Evolutionary conservation across 2,797 vertebrate genomes (phyloP).

Genomic region (Micrastur ruficollis): DNA sequence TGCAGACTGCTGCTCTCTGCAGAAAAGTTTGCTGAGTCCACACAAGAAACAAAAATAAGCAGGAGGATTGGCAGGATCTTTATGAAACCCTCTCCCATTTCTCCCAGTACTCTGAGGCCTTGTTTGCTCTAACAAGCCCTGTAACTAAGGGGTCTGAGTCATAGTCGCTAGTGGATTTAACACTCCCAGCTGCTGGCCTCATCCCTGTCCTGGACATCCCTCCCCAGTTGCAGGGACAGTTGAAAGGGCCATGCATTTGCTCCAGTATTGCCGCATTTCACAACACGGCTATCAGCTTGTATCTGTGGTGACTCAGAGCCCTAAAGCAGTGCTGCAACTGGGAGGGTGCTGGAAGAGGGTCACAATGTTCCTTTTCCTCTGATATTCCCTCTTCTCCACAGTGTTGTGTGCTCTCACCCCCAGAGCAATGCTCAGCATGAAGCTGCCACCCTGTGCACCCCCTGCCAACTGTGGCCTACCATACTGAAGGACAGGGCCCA

Average conservation of each 20-base stretch:
- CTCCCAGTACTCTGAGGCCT: neutral
- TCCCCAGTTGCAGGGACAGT: neutral
- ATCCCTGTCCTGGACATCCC: neutral
- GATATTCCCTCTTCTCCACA: neutral
- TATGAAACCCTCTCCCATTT: neutral
- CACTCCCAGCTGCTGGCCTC: neutral
- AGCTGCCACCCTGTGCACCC: neutral
- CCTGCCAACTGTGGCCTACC: neutral
- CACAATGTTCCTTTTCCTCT: neutral
- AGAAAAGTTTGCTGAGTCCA: neutral
- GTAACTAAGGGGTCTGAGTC: neutral
- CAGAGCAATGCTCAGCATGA: neutral
- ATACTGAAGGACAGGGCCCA: neutral
- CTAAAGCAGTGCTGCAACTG: neutral
- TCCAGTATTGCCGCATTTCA: neutral
- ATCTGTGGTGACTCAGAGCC: constrained; percentile 14
- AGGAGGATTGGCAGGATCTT: neutral
- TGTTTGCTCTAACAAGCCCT: constrained; percentile 13
- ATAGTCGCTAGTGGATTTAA: neutral
- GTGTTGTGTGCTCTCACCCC: neutral
- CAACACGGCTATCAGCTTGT: constrained; percentile 4
- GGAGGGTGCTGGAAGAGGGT: neutral
- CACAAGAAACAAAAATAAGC: constrained; percentile 16
- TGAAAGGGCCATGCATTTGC: neutral
- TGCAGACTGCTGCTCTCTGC: neutral